Conservation (phyloP, 2,888 invertebrate species). For the Homarus gammarus region DNA sequence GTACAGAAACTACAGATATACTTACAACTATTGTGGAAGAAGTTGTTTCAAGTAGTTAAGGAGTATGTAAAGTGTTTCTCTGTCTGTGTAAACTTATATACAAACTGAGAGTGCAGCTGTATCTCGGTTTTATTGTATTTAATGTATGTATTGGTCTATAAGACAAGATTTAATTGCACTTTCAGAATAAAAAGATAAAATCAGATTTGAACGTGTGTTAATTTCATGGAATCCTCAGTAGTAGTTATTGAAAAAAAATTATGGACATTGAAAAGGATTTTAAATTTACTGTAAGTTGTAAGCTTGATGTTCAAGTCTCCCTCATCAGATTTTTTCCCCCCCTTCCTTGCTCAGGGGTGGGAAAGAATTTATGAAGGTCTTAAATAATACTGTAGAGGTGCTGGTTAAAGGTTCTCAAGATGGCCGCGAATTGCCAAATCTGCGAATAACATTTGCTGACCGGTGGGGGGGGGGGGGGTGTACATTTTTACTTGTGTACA, state of each 20-base stretch:
- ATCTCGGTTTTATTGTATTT: conserved; percentile 29
- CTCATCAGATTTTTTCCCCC: too few relatives aligned
- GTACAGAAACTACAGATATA: background rate
- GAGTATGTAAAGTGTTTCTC: background rate
- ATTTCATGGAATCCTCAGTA: background rate
- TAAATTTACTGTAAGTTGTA: background rate
- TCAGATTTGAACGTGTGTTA: background rate
- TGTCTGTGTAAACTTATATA: background rate
- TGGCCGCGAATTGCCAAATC: too few relatives aligned
- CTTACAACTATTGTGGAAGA: background rate
- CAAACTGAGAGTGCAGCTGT: conserved; percentile 12
- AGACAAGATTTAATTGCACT: conserved; percentile 29
- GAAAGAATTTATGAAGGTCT: too few relatives aligned
- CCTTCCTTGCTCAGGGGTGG: too few relatives aligned
- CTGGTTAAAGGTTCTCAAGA: too few relatives aligned
- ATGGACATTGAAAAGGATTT: background rate
- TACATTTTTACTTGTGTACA: too few relatives aligned
- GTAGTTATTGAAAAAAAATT: background rate
- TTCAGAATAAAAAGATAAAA: conserved; percentile 7
- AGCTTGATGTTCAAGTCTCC: too few relatives aligned
- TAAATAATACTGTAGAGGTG: too few relatives aligned
- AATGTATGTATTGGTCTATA: background rate
- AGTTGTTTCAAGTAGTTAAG: background rate
- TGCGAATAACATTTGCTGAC: too few relatives aligned
- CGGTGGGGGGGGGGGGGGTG: too few relatives aligned